phyloP scores from a whole-genome alignment of 2,888 invertebrate genomes.

The Parthenolecanium corni region DNA sequence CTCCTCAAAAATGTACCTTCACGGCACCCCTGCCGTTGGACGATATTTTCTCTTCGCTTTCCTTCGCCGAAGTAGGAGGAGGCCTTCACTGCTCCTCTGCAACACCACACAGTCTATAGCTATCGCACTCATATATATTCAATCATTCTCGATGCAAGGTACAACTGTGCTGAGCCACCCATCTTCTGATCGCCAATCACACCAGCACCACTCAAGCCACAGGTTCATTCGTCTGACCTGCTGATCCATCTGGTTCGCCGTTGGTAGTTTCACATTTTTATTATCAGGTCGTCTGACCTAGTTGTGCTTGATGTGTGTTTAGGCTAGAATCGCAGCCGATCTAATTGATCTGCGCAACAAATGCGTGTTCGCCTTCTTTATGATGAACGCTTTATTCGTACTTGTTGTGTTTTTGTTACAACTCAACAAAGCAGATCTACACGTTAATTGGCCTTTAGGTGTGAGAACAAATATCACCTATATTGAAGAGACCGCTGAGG shows the following conservation, averaged over 20 bases:
- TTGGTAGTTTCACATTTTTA: constrained; percentile 17
- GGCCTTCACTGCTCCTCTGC: neutral
- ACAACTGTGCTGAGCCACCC: neutral
- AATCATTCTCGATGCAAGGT: neutral
- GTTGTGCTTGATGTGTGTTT: constrained; percentile 40
- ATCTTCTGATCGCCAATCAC: neutral
- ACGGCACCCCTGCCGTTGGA: too few species aligned
- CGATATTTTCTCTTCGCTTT: too few species aligned
- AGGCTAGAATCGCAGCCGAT: constrained; percentile 80
- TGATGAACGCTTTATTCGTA: constrained; percentile 99
- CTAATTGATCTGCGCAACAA: constrained; percentile 92
- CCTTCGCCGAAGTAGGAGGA: too few species aligned
- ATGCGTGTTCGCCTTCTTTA: constrained; percentile 94
- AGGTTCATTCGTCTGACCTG: too few species aligned
- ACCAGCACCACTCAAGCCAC: too few species aligned
- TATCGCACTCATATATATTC: too few species aligned
- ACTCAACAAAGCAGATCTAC: constrained; percentile 96
- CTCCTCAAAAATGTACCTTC: too few species aligned
- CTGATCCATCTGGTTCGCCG: neutral
- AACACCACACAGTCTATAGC: too few species aligned
- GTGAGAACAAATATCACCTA: constrained; percentile 89
- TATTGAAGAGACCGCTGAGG: constrained; percentile 86
- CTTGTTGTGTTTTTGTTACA: constrained; percentile 97
- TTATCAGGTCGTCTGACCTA: neutral
- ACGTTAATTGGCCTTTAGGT: constrained; percentile 93